Base-by-base conservation (phyloP, 2,888 invertebrate genomes). In the Mesochorus sp. region DNA sequence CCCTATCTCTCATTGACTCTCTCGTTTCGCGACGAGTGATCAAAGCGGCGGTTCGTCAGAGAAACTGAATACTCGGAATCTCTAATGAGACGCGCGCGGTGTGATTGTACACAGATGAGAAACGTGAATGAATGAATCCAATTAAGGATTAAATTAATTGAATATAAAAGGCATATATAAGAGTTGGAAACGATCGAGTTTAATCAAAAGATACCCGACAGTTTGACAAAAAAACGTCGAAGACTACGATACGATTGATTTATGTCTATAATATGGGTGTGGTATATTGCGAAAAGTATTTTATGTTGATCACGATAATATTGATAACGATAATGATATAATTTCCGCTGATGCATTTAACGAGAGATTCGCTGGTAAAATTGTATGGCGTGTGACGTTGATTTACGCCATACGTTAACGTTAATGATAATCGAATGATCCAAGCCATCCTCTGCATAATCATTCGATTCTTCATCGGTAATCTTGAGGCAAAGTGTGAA, bases 91-190 rank as follows among this genome's bases (percentile, higher is more conserved):
- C 59, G 66, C 21, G n/a, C 14, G 47, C 37, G 24, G 44, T 42
- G 28, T 44, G 47, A 57, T 68, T 57, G 57, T 51, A 51, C 19
- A 47, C 28, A 17, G 39, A 51, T 28, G 55, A 49, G 73, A 74
- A 55, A 71, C 66, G 62, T 47, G 62, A 74, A 66, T 66, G 70
- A 74, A 71, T 49, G 74, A 74, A 74, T 74, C 70, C 78, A 79
- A 79, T 79, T 79, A 79, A 66, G n/a, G 61, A 61, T 66, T 37
- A 51, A 66, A 72, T 74, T 70, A 66, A 74, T 66, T 37, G 70
- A 74, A 74, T 47, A 49, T 12, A 74, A 61, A 74, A 57, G 62
- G 44, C 31, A 39, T n/a, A n/a, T n/a, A n/a, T n/a, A 57, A 57
- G 55, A 49, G 42, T 62, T 49, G 24, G 53, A 37, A 14, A 26